Evolutionary conservation across 1,140 invertebrate species (phyloP).

Genomic region (Ephestia elutella): DNA sequence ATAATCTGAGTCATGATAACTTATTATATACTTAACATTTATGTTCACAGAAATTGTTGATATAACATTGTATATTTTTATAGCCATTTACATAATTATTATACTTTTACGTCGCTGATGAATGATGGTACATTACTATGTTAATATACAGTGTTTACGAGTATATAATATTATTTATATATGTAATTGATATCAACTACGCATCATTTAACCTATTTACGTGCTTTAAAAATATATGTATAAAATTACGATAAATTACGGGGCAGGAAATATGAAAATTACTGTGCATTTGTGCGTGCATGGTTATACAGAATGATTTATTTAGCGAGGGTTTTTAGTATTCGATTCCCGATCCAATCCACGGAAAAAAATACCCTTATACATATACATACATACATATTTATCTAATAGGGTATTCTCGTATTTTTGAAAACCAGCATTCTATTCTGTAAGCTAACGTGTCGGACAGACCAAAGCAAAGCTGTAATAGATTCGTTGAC

Average conservation of each 20-base stretch:
- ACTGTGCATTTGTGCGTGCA: neutral
- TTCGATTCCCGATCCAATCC: too few relatives aligned
- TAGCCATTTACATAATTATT: neutral
- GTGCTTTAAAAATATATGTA: neutral
- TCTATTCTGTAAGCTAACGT: too few relatives aligned
- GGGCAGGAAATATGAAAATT: neutral
- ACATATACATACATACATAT: too few relatives aligned
- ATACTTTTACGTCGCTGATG: neutral
- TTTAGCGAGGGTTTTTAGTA: too few relatives aligned
- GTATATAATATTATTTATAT: neutral
- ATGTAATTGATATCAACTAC: neutral
- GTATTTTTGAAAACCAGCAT: too few relatives aligned
- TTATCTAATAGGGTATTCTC: too few relatives aligned
- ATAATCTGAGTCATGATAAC: too few relatives aligned
- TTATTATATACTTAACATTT: too few relatives aligned
- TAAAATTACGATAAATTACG: neutral
- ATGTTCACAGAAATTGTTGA: neutral
- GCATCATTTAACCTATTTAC: conserved; percentile 1
- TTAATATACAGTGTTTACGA: neutral
- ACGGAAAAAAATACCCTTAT: too few relatives aligned
- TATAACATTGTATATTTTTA: neutral
- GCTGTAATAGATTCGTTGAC: too few relatives aligned
- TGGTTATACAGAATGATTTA: too few relatives aligned
- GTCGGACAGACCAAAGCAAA: too few relatives aligned
- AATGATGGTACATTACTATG: neutral